A percentile compares a stretch with the other conserved stretches of the same genome.
These are phyloP conservation scores for Brevimyrus niger DNA, from an alignment of 2,113 vertebrate genomes.

Conservation along the genomic window DNA sequence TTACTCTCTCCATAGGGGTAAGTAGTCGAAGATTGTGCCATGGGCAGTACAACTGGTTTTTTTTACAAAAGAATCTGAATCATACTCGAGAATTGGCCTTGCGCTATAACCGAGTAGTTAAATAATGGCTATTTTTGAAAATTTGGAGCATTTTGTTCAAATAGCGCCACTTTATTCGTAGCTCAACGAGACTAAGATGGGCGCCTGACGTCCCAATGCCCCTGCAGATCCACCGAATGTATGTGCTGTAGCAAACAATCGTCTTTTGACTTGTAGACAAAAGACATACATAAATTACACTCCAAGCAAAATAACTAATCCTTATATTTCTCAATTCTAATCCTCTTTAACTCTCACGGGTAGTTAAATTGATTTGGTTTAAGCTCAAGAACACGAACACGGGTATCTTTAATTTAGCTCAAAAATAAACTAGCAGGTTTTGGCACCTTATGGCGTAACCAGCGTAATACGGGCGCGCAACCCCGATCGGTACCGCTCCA, in stretches of 20 bases:
- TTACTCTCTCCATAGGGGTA: background rate
- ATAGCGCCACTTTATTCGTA: background rate
- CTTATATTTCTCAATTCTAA: background rate
- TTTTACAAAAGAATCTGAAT: background rate
- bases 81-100: background rate
- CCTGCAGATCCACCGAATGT: background rate
- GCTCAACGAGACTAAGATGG: background rate
- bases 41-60: background rate
- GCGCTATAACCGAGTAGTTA: background rate
- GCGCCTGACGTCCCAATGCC: background rate
- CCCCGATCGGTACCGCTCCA: background rate
- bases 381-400: background rate
- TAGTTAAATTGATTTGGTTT: background rate
- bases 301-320: background rate
- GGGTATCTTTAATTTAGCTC: background rate
- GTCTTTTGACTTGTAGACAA: background rate
- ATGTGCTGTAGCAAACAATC: background rate
- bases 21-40: background rate
- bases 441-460: background rate
- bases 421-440: background rate
- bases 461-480: background rate
- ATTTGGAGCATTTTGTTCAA: background rate
- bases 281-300: background rate
- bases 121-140: background rate
- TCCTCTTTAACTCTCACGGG: background rate